Conservation (phyloP, 2,113 vertebrate genomes). For the Paralichthys olivaceus region DNA sequence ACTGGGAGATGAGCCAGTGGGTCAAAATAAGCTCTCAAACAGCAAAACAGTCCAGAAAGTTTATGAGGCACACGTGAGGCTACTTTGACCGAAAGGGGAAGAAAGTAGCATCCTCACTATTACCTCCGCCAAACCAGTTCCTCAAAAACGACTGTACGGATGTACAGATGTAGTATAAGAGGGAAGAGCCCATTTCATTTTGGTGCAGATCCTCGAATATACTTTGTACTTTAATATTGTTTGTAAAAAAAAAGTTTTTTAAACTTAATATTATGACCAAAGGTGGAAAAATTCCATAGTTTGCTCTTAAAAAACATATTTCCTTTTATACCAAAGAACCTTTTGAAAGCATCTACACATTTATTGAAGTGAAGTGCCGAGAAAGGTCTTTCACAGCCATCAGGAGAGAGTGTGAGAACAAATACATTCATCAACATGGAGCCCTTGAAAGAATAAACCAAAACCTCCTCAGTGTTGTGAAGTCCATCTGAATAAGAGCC, state of each 20-base stretch:
- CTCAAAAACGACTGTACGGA: no score
- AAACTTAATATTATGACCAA: no score
- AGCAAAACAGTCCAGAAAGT: slow-evolving; percentile 2
- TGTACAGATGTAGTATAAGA: no score
- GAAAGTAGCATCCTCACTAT: no score
- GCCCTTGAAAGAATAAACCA: slow-evolving; percentile 19
- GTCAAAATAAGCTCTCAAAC: slow-evolving; percentile 9
- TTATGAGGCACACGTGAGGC: background rate
- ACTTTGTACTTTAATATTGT: no score
- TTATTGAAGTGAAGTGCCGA: background rate
- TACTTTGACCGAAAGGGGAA: no score
- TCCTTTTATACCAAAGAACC: background rate
- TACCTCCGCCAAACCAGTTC: no score
- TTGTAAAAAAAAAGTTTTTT: no score
- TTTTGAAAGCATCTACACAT: background rate
- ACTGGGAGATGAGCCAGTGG: slow-evolving; percentile 42
- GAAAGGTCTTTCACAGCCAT: slow-evolving; percentile 9
- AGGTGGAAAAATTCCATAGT: no score
- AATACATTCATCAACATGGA: slow-evolving; percentile 12
- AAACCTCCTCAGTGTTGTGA: background rate
- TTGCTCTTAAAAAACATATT: no score
- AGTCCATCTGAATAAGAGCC: slow-evolving; percentile 4
- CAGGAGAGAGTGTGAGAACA: slow-evolving; percentile 1
- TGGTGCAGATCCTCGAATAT: no score
- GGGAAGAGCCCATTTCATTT: no score